phyloP scores from a whole-genome alignment of 1,140 invertebrate species.

The Stenopsyche tienmushanensis region DNA sequence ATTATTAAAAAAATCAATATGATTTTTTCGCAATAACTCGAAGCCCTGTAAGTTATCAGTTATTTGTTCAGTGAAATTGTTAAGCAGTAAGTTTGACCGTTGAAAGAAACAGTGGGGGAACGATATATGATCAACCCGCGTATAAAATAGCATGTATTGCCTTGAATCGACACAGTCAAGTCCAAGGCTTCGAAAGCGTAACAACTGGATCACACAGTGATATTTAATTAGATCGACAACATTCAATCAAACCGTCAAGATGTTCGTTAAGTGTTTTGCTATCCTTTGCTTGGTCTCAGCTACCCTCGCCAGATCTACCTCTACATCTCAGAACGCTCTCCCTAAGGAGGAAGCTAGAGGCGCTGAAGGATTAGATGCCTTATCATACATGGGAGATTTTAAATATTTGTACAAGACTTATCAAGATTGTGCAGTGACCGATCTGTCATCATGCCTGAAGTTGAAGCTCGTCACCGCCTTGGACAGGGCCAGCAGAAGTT shows the following conservation, averaged over 20 bases:
- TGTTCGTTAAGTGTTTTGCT: conserved; percentile 48
- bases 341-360: conserved; percentile 46
- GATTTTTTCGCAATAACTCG: no score
- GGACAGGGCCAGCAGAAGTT: conserved; percentile 66
- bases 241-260: conserved; percentile 14
- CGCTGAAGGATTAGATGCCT: conserved; percentile 47
- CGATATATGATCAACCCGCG: conserved; percentile 25
- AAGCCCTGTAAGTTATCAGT: no score
- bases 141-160: conserved; percentile 31
- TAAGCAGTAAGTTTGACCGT: conserved; percentile 17
- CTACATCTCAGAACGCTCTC: conserved; percentile 49
- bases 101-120: conserved; percentile 25
- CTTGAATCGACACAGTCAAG: conserved; percentile 34
- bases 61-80: no score
- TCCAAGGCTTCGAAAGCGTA: conserved; percentile 29
- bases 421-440: conserved; percentile 71
- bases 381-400: conserved; percentile 48
- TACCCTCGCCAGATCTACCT: conserved; percentile 49
- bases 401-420: conserved; percentile 59
- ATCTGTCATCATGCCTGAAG: conserved; percentile 73
- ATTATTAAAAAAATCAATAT: no score
- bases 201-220: conserved; percentile 35
- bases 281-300: conserved; percentile 50
- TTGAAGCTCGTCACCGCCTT: conserved; percentile 71
- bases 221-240: conserved; percentile 8